These are phyloP conservation scores for Artemia sinica DNA, from an alignment of 2,888 invertebrate species.

Conservation along the genomic window DNA sequence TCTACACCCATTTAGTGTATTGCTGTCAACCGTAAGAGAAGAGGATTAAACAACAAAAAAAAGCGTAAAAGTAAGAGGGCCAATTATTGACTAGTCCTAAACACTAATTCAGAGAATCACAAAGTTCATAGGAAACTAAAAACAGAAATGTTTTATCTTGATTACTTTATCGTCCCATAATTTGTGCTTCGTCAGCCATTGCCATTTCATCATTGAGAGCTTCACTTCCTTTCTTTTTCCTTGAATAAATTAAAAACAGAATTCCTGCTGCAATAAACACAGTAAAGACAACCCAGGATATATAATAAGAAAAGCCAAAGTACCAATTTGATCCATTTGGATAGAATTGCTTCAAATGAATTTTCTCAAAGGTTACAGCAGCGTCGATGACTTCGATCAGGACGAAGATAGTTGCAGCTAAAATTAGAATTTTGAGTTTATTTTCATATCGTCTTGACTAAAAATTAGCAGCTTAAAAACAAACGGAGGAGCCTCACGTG, in stretches of 20 bases:
- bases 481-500: no score
- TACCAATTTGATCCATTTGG: constrained; percentile 20
- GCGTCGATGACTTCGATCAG: constrained; percentile 21
- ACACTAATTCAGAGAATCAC: no score
- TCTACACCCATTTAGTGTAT: no score
- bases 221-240: constrained; percentile 65
- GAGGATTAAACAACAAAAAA: no score
- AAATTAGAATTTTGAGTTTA: not conserved
- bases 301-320: constrained; percentile 42
- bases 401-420: constrained; percentile 22
- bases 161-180: constrained; percentile 38
- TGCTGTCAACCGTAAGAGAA: no score
- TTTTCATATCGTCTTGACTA: no score
- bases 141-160: not conserved
- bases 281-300: constrained; percentile 60
- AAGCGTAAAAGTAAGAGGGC: no score
- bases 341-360: constrained; percentile 16
- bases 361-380: constrained; percentile 17
- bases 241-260: constrained; percentile 59
- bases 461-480: no score
- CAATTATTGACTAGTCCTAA: no score
- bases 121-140: no score
- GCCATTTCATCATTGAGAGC: constrained; percentile 64
- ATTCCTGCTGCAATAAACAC: constrained; percentile 48
- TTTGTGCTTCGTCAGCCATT: constrained; percentile 67